Evolutionary conservation across 2,888 invertebrate genomes (phyloP).

Genomic region (Gonocerus acuteangulatus): DNA sequence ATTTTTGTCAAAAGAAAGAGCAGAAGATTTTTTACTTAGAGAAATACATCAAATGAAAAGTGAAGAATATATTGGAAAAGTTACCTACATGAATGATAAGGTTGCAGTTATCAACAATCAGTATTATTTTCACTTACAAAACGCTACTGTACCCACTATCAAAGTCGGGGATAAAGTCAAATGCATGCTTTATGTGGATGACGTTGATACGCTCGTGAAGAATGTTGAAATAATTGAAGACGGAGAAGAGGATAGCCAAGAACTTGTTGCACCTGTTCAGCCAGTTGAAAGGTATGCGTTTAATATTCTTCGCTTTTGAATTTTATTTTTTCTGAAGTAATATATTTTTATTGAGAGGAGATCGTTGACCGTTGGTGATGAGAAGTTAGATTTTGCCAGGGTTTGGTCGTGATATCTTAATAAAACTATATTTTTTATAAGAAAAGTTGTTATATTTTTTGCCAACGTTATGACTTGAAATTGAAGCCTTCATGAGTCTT

Average conservation of each 20-base stretch:
- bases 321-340: neutral
- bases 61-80: slow-evolving; percentile 20
- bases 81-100: slow-evolving; percentile 27
- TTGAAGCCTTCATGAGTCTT: no score
- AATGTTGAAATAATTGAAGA: slow-evolving; percentile 21
- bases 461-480: no score
- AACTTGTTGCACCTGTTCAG: neutral
- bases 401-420: no score
- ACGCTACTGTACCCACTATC: slow-evolving; percentile 1
- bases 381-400: no score
- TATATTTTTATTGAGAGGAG: no score
- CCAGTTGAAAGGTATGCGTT: slow-evolving; percentile 15
- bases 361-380: no score
- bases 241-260: slow-evolving; percentile 3
- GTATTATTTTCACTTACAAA: slow-evolving; percentile 28
- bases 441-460: no score
- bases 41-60: slow-evolving; percentile 14
- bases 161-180: slow-evolving; percentile 20
- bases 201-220: slow-evolving; percentile 23
- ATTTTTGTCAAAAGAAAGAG: slow-evolving; percentile 7
- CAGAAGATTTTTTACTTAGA: slow-evolving; percentile 14
- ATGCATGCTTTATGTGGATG: slow-evolving; percentile 15
- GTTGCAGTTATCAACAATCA: slow-evolving; percentile 25
- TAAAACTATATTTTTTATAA: no score
- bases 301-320: neutral